Evolutionary conservation across 2,113 vertebrate species (phyloP).

Genomic region (Pseudorhombus dupliciocellatus): DNA sequence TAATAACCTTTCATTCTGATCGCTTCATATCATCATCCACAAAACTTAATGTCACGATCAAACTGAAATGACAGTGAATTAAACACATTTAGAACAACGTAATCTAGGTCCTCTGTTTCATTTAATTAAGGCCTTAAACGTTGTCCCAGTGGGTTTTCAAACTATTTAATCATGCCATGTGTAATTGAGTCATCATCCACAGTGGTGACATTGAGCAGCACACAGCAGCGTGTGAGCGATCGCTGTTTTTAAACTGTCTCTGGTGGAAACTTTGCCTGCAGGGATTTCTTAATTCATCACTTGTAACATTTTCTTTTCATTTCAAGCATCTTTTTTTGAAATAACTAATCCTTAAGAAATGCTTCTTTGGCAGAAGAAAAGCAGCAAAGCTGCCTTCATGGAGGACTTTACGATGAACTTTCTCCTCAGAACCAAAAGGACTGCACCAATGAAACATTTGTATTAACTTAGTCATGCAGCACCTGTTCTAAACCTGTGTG

Average conservation of each 20-base stretch:
- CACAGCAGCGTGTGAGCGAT: neutral
- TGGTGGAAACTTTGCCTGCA: constrained; percentile 17
- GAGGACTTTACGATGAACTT: constrained; percentile 15
- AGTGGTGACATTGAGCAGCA: constrained; percentile 12
- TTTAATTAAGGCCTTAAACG: neutral
- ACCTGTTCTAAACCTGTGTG: too few relatives aligned
- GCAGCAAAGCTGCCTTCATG: neutral
- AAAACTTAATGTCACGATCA: neutral
- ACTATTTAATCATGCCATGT: constrained; percentile 14
- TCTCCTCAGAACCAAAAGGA: constrained; percentile 4
- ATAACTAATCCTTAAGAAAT: constrained; percentile 9
- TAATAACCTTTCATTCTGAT: too few relatives aligned
- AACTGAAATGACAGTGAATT: neutral
- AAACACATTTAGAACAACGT: neutral
- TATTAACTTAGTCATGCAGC: neutral
- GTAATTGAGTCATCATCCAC: constrained; percentile 20
- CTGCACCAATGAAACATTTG: constrained; percentile 23
- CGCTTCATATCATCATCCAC: too few relatives aligned
- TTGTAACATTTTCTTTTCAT: constrained; percentile 19
- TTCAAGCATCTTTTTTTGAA: neutral
- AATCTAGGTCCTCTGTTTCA: neutral
- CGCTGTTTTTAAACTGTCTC: constrained; percentile 25
- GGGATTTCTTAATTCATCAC: neutral
- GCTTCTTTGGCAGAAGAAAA: neutral
- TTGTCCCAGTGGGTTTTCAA: neutral